Evolutionary conservation across 2,113 vertebrate genomes (phyloP).

Genomic region (Hipposideros armiger): DNA sequence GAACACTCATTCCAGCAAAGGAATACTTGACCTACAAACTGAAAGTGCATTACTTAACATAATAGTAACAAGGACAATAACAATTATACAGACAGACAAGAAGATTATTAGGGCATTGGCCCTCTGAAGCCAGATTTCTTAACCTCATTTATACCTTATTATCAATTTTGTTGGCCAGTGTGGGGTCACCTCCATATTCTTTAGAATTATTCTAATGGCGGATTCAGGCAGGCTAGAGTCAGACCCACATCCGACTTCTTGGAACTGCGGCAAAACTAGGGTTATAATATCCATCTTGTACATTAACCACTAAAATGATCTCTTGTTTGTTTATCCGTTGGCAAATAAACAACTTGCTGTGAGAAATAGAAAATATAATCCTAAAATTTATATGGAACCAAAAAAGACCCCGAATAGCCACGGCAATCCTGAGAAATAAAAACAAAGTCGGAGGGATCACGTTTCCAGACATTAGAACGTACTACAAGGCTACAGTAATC

Average conservation of each 20-base stretch:
- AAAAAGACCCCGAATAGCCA: no score
- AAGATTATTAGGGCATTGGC: not conserved
- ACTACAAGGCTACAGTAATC: no score
- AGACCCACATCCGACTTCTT: not conserved
- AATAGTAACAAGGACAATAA: not conserved
- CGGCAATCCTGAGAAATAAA: no score
- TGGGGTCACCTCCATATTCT: not conserved
- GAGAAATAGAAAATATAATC: not conserved
- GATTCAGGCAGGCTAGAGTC: not conserved
- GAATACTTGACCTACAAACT: not conserved
- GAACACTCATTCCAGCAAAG: not conserved
- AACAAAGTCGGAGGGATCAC: no score
- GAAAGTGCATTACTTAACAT: not conserved
- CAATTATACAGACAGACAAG: not conserved
- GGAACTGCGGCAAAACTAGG: not conserved
- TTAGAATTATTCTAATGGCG: slow-evolving; percentile 22
- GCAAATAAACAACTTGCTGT: slow-evolving; percentile 37
- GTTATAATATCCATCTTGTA: slow-evolving; percentile 11
- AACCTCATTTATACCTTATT: not conserved
- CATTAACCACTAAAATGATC: slow-evolving; percentile 21
- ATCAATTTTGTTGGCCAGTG: not conserved
- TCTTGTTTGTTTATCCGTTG: slow-evolving; percentile 42
- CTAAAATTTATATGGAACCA: no score
- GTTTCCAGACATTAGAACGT: no score
- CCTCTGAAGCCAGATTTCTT: slow-evolving; percentile 15